A percentile compares a stretch with the other conserved stretches of the same genome.
Conservation (phyloP, 2,888 invertebrate genomes). For the Gastracanthus pulcherrimus region DNA sequence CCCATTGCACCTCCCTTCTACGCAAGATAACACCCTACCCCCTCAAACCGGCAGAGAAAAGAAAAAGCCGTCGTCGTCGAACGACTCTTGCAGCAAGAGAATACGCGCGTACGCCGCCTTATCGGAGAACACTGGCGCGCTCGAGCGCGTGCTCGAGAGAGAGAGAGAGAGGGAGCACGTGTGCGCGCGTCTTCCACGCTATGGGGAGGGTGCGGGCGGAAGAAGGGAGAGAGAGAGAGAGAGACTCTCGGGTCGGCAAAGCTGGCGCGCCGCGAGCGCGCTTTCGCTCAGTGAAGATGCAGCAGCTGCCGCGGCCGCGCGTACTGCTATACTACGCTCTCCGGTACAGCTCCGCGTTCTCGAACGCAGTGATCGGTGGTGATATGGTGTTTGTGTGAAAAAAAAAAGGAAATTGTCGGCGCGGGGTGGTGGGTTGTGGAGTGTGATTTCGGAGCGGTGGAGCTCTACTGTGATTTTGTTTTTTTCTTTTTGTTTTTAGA, state of each 20-base stretch:
- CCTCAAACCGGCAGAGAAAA: too few species aligned
- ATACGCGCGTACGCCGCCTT: not conserved
- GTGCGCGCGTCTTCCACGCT: slow-evolving; percentile 36
- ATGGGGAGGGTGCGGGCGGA: not conserved
- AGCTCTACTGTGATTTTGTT: not conserved
- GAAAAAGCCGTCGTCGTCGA: too few species aligned
- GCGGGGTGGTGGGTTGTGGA: too few species aligned
- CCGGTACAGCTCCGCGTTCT: too few species aligned
- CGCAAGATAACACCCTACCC: too few species aligned
- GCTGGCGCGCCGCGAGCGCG: not conserved
- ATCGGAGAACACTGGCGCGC: too few species aligned
- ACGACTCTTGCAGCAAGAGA: too few species aligned
- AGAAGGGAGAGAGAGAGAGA: not conserved
- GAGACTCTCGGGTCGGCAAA: not conserved
- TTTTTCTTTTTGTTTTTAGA: not conserved
- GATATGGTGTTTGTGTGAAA: too few species aligned
- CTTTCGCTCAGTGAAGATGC: slow-evolving; percentile 38
- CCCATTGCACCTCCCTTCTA: too few species aligned
- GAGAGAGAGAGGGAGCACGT: slow-evolving; percentile 6
- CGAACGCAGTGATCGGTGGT: not conserved
- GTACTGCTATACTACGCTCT: not conserved
- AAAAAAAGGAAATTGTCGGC: too few species aligned
- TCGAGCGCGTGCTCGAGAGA: not conserved
- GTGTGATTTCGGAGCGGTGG: not conserved
- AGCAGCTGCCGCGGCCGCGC: slow-evolving; percentile 17